Percentiles rank a stretch among this genome's conserved stretches.
Conservation (phyloP, 2,797 vertebrate genomes). For the Pseudochirops corinnae region DNA sequence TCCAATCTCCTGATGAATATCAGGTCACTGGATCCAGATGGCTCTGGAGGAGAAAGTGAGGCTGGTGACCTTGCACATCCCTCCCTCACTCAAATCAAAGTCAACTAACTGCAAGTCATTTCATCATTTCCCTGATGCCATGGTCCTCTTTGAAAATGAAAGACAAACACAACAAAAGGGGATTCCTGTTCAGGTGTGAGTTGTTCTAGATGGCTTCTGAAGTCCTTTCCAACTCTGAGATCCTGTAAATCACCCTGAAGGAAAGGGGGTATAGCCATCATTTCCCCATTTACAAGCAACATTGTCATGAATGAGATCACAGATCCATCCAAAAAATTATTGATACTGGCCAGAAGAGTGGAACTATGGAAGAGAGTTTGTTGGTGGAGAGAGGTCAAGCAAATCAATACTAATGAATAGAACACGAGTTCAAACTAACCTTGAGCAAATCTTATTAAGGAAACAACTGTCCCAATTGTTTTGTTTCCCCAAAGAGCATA, state of each 20-base stretch:
- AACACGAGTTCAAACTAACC: slow-evolving; percentile 60
- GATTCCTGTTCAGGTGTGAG: neutral
- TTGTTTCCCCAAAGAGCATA: slow-evolving; percentile 4
- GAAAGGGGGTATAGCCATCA: neutral
- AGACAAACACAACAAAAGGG: neutral
- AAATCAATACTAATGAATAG: slow-evolving; percentile 61
- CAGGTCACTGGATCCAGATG: no score
- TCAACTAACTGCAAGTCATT: no score
- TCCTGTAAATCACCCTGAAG: neutral
- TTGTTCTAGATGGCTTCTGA: neutral
- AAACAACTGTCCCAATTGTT: neutral
- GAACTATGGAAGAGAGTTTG: neutral
- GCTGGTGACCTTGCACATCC: no score
- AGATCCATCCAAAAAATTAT: slow-evolving; percentile 60
- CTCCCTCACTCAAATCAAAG: no score
- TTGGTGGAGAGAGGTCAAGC: neutral
- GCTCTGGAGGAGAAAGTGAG: no score
- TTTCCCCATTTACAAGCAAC: neutral
- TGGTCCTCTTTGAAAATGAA: no score
- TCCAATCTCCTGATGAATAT: no score
- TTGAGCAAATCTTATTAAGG: slow-evolving; percentile 62
- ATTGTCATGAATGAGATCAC: slow-evolving; percentile 45
- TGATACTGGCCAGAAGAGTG: slow-evolving; percentile 54
- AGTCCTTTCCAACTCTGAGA: neutral
- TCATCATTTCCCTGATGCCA: no score